Base-by-base conservation (phyloP, 2,113 vertebrate species). In the Pygoscelis adeliae region DNA sequence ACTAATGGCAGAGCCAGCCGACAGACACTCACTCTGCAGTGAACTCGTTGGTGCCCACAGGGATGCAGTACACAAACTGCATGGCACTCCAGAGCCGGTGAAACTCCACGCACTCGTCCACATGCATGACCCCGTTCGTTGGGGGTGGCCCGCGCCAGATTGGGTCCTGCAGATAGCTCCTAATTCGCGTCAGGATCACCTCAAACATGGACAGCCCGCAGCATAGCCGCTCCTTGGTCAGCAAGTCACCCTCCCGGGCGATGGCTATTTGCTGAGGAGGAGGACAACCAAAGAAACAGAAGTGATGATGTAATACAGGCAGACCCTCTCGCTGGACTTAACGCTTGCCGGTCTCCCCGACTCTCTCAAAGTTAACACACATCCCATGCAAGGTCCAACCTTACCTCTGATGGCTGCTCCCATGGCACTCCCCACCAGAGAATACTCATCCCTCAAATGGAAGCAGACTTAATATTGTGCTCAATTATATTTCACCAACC, bases 61-160 rank as follows among this genome's bases (percentile, higher is more conserved):
- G 99, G 95, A 99, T 99, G 98, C 99, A 99, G 98, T 99, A 99
- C 25, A 99, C 99, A 19, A 99, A 99, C 98, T 99, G 99, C 99
- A 99, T 99, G 98, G 99, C 99, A 3, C 99, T 99, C 99, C 99
- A 99, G 85, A 99, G 99, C 55, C 99, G 99, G 97, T 99, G 99
- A 96, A 99, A 99, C 98, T 99, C 99, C 97, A 99, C 99, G 1
- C 99, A 99, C 98, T 99, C 99, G 0, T 99, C 99, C 26, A 99
- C 99, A 1, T 99, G 99, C 99, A 99, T 99, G 91, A 99, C 99
- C 0, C 99, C 99, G 1, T 99, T 99, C 74, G 99, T 99, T 20
- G 99, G 99, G 1, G 99, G 99, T 0, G 99, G 99, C 21, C 99
- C 99, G 0, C 99, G 99, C 99, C 99, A 99, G 98, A 99, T 99